Conservation (phyloP, 1,140 invertebrate genomes). For the Amyelois transitella region DNA sequence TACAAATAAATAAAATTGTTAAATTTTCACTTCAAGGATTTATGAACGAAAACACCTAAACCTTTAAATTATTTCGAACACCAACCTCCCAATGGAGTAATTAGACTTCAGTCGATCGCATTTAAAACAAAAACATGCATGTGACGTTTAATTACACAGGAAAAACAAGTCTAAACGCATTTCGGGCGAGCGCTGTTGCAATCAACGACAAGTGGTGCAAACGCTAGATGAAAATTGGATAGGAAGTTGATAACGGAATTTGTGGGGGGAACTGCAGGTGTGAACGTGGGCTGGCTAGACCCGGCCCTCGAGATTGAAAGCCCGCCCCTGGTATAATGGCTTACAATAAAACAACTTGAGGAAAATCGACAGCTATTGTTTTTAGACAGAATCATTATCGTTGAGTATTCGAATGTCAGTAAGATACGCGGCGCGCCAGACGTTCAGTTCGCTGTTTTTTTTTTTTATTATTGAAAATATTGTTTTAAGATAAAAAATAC, state of each 20-base stretch:
- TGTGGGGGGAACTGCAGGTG: background rate
- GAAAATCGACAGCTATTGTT: background rate
- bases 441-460: background rate
- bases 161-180: background rate
- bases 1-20: too few species aligned
- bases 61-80: too few species aligned
- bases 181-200: background rate
- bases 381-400: background rate
- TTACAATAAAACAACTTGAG: background rate
- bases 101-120: too few species aligned
- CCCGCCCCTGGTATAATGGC: background rate
- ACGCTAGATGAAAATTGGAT: background rate
- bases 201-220: background rate
- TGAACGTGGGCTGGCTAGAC: background rate
- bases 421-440: background rate
- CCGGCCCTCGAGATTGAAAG: too few species aligned
- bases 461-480: background rate
- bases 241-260: conserved; percentile 1
- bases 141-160: background rate
- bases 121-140: too few species aligned
- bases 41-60: too few species aligned
- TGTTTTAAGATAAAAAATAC: background rate
- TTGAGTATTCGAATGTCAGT: background rate
- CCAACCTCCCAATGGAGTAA: too few species aligned
- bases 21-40: too few species aligned